Evolutionary conservation across 2,113 vertebrate species (phyloP).

Genomic region (Raja brachyura): DNA sequence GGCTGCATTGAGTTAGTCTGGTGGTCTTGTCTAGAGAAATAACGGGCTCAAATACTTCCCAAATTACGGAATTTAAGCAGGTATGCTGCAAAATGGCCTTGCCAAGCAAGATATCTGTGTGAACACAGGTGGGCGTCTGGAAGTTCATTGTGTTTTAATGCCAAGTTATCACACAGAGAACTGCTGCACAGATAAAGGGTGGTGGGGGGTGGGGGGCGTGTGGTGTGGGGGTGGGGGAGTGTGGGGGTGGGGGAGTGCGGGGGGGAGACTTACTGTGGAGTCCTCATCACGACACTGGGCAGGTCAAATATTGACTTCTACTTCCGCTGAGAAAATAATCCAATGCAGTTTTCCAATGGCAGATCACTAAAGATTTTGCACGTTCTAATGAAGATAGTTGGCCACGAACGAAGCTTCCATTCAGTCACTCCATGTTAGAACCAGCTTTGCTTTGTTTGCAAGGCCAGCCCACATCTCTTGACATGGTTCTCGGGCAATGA

Average conservation of each 20-base stretch:
- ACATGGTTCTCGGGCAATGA: neutral
- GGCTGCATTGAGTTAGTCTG: neutral
- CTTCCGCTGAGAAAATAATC: neutral
- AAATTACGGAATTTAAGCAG: neutral
- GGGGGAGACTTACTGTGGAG: neutral
- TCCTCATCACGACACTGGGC: neutral
- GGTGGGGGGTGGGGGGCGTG: too few relatives aligned
- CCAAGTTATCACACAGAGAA: neutral
- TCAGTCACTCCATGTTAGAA: conserved; percentile 7
- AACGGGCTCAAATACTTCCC: neutral
- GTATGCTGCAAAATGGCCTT: neutral
- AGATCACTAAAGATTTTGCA: neutral
- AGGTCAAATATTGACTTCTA: neutral
- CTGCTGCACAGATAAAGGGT: neutral
- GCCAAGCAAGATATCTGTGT: neutral
- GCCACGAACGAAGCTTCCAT: neutral
- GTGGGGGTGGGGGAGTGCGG: too few relatives aligned
- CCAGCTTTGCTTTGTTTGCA: conserved; percentile 28
- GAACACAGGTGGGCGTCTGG: neutral
- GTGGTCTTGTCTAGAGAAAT: neutral
- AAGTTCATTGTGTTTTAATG: neutral
- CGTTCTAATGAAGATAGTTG: neutral
- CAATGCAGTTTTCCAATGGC: neutral
- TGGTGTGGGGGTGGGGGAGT: too few relatives aligned
- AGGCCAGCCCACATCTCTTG: neutral